phyloP scores from a whole-genome alignment of 2,888 invertebrate species.

The Agrochola macilenta region DNA sequence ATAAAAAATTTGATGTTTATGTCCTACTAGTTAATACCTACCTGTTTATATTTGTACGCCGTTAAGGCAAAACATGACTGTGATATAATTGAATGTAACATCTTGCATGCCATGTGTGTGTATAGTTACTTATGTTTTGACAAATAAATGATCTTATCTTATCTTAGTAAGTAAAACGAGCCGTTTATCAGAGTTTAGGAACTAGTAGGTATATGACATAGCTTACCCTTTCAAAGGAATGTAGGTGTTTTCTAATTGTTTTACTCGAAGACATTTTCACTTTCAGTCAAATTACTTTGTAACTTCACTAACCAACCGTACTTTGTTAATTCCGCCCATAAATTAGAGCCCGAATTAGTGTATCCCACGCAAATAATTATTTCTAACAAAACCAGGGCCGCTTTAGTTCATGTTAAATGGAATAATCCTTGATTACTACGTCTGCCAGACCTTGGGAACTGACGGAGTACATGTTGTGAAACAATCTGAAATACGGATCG shows the following conservation, averaged over 20 bases:
- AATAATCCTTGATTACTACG: slow-evolving; percentile 58
- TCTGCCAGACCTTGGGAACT: slow-evolving; percentile 9
- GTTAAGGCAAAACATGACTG: no score
- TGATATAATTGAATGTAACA: no score
- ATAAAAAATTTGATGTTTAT: no score
- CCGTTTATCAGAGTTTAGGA: neutral
- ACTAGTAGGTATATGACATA: neutral
- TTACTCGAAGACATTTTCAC: slow-evolving; percentile 43
- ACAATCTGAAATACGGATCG: neutral
- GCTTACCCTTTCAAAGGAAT: neutral
- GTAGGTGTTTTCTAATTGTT: slow-evolving; percentile 19
- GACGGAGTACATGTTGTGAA: slow-evolving; percentile 4
- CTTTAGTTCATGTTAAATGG: slow-evolving; percentile 42
- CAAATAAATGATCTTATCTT: neutral
- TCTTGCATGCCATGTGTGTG: no score
- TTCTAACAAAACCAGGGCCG: slow-evolving; percentile 34
- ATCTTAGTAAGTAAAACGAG: neutral
- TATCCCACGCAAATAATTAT: slow-evolving; percentile 50
- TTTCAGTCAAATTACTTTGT: slow-evolving; percentile 41
- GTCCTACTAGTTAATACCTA: no score
- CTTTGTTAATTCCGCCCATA: slow-evolving; percentile 43
- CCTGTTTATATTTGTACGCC: no score
- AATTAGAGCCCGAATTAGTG: slow-evolving; percentile 53
- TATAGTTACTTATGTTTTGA: no score
- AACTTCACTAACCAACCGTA: slow-evolving; percentile 33